Evolutionary conservation across 2,888 invertebrate species (phyloP), one percentile per base, ranked within the genome.

Genomic region (Drosophila infuscata): DNA sequence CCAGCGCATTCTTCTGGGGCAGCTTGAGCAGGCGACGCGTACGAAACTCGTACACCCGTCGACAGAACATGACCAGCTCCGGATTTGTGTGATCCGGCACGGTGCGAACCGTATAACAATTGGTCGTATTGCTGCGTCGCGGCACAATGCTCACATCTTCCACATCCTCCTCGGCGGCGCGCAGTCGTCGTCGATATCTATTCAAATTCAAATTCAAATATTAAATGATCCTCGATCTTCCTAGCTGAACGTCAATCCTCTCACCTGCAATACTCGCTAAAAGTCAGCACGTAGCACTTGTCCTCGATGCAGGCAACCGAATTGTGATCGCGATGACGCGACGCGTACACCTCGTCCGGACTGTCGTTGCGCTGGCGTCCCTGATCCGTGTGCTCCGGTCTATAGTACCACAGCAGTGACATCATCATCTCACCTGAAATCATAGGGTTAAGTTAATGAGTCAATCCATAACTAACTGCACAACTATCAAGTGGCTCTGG

Each of bases 221-320:
- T 25, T 48, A 12, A 12, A 25, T 25, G 48, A 15, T 25, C 25
- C 3, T 25, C 2, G 25, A 25, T 25, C 25, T 25, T 25, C 20
- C 20, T 25, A 25, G 20, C 20, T 25, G 20, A 1, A 25, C 2
- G 25, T 25, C 25, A 25, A 25, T 25, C 25, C 25, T 3, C 70
- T 70, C 90, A 99, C 98, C 99, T 96, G 95, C 98, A 98, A 92
- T 98, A 99, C 94, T 99, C 99, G 94, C 98, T 97, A 93, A 97
- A 98, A 46, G 98, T 98, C 88, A 99, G 95, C 75, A 99, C 99
- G 93, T 97, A 98, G 94, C 99, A 99, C 94, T 98, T 98, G 94
- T 99, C 99, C 93, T 99, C 99, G 91, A 99, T 99, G 93, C 98
- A 99, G 68, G 99, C 99, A 68, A 99, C 99, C 89, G 98, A 98